Evolutionary conservation across 2,888 invertebrate genomes (phyloP).

Genomic region (Carabus problematicus): DNA sequence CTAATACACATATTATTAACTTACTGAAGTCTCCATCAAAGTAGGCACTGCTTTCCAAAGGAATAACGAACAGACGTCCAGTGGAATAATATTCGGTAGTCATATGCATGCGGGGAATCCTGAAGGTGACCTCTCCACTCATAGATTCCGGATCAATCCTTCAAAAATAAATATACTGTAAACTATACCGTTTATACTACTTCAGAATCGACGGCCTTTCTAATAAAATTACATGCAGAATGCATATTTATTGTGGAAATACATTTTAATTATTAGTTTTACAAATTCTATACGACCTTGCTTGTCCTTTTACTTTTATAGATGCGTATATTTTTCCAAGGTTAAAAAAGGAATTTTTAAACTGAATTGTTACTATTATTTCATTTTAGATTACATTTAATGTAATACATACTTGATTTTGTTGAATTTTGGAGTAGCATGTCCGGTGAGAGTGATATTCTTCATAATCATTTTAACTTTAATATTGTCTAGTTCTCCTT

Average conservation of each 20-base stretch:
- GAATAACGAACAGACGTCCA: slow-evolving; percentile 62
- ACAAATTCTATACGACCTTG: background rate
- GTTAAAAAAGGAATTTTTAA: background rate
- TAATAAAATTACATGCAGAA: too few relatives aligned
- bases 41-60: slow-evolving; percentile 61
- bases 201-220: too few relatives aligned
- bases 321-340: too few relatives aligned
- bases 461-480: slow-evolving; percentile 40
- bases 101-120: slow-evolving; percentile 15
- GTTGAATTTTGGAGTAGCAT: slow-evolving; percentile 9
- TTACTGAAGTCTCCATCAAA: slow-evolving; percentile 66
- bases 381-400: too few relatives aligned
- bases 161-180: background rate
- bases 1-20: slow-evolving; percentile 48
- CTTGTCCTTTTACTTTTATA: background rate
- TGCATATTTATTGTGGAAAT: too few relatives aligned
- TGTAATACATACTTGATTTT: slow-evolving; percentile 25
- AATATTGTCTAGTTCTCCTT: slow-evolving; percentile 29
- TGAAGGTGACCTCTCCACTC: slow-evolving; percentile 18
- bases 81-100: slow-evolving; percentile 61
- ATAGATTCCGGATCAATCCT: slow-evolving; percentile 29
- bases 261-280: background rate
- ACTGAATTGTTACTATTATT: background rate
- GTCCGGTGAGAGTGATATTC: slow-evolving; percentile 20
- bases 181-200: background rate